Percentiles rank a stretch among this genome's conserved stretches.
These are phyloP conservation scores for Agrotis segetum DNA, from an alignment of 2,888 invertebrate species.

Conservation along the genomic window DNA sequence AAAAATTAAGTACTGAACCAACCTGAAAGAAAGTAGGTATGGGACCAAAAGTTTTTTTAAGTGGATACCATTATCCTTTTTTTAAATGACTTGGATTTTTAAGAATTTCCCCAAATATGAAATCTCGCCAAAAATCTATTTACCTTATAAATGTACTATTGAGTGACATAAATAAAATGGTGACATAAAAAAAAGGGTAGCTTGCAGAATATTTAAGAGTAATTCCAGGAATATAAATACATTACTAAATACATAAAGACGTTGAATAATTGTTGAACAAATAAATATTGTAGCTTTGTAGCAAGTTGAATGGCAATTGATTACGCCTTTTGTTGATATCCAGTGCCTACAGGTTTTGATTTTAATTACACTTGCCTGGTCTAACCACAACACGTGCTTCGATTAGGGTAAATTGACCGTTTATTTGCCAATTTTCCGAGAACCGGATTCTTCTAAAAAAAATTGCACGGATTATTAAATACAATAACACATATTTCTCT, in stretches of 20 bases:
- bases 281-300: background rate
- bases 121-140: background rate
- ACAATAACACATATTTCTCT: no score
- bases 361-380: conserved; percentile 14
- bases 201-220: background rate
- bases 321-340: background rate
- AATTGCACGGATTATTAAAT: no score
- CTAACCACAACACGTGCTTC: conserved; percentile 1
- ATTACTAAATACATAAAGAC: background rate
- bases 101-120: background rate
- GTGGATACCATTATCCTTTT: no score
- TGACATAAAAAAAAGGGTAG: no score
- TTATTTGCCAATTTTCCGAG: conserved; percentile 41
- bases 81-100: no score
- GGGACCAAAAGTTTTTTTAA: no score
- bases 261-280: background rate
- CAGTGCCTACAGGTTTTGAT: conserved; percentile 21
- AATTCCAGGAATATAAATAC: background rate
- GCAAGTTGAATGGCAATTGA: background rate
- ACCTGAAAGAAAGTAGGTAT: no score
- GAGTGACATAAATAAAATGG: background rate
- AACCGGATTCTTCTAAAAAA: conserved; percentile 36
- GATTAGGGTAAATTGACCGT: conserved; percentile 34
- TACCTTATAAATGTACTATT: no score
- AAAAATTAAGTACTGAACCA: no score